Evolutionary conservation across 2,113 vertebrate genomes (phyloP), one percentile per base, ranked within the genome.

Genomic region (Glaucidium brasilianum): DNA sequence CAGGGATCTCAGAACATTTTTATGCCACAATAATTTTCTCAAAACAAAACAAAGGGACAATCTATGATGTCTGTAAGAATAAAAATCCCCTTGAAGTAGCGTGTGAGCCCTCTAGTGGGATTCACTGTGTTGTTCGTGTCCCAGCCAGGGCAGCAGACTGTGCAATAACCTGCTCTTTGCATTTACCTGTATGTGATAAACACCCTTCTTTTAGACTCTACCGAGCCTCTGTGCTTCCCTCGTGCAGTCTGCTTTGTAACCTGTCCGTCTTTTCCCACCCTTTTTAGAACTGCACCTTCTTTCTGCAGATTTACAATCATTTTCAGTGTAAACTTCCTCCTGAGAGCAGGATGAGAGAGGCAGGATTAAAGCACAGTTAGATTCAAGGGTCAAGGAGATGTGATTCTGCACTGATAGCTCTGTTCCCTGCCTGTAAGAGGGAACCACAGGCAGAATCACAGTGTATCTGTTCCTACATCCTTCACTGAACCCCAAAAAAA

Each of bases 51-150:
- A 11, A 47, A 75, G 77, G 45, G 56, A 8, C 9, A 14, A 2
- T 30, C 53, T 15, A 3, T 11, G 71, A 12, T 43, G 63, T 10
- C 8, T 17, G 4, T 0, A 14, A 69, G 53, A 76, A 30, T 21
- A 22, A 20, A 75, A 6, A 53, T 35, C 58, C 59, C 83, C 79
- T 62, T 20, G 14, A 15, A 96, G 86, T 25, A n/a, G 72, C 62
- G 1, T 72, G 91, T 94, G 97, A 91, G 96, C 94, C 95, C 91
- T 97, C 94, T 90, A 92, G 97, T 85, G 96, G 96, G 88, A 79
- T 52, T 52, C 4, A 1, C 60, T 21, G 50, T 5, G 39, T 12
- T 66, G 45, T 17, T 76, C 53, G 18, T 23, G 39, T 67, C 59
- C 58, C 53, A 39, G 41, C 20, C 37, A 34, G 47, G 58, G 76